A percentile compares a stretch with the other conserved stretches of the same genome.
Evolutionary conservation across 2,888 invertebrate species (phyloP).

Genomic region (Spatulosminthurus flaviceps): DNA sequence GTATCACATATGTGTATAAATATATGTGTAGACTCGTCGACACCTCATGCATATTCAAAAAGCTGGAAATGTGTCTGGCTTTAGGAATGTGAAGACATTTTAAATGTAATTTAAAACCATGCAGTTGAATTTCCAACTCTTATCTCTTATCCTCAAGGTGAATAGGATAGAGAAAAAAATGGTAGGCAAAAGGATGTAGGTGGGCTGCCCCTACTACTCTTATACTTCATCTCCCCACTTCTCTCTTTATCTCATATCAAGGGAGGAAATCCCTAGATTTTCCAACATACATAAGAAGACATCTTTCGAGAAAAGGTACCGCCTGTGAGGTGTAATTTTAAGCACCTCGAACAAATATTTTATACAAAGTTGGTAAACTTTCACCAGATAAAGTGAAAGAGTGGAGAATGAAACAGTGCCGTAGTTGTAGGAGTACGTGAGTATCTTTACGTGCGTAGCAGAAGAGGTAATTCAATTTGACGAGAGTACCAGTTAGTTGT

Average conservation of each 20-base stretch:
- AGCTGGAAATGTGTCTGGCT: too few species aligned
- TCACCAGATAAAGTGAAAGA: neutral
- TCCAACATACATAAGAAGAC: neutral
- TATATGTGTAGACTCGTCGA: too few species aligned
- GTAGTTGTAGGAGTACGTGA: neutral
- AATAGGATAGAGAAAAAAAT: too few species aligned
- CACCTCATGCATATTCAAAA: too few species aligned
- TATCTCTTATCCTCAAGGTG: neutral
- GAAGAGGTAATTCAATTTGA: conserved; percentile 44
- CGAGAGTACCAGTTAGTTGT: conserved; percentile 32
- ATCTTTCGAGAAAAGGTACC: neutral
- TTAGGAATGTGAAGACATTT: neutral
- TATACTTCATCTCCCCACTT: neutral
- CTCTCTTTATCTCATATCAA: too few species aligned
- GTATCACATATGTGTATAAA: too few species aligned
- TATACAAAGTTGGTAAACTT: conserved; percentile 29
- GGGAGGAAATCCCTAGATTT: neutral
- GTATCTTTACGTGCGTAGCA: neutral
- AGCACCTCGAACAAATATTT: conserved; percentile 36
- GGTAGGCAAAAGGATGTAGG: neutral
- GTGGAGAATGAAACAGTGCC: neutral
- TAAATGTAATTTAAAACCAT: neutral
- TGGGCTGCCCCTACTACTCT: neutral
- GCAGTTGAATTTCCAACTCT: neutral
- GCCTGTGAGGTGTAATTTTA: conserved; percentile 19